Base-by-base conservation (phyloP, 2,797 vertebrate genomes). In the Cynodonichthys magdalenae region DNA sequence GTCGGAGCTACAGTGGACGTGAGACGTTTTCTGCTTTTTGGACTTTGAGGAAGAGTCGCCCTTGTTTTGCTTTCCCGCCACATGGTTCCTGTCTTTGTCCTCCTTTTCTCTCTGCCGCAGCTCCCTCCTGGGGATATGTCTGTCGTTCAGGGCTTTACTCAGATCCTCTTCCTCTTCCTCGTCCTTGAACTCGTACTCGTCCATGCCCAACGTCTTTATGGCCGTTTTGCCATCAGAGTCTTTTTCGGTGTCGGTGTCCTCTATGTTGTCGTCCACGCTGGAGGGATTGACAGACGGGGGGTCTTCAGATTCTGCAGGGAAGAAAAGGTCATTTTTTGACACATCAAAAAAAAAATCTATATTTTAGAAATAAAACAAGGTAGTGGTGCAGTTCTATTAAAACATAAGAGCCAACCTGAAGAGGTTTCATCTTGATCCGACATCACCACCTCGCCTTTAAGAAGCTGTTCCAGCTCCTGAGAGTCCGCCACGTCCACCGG, bases 121-220 rank as follows among this genome's bases (percentile, higher is more conserved):
- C 6, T 98, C 96, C 83, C 95, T 95, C 80, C 96, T 93, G 67
- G 97, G 94, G 83, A 98, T 93, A 82, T 96, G 96, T 53, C 96
- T 92, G 53, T 97, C 95, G n/a, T 97, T 97, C 1, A 97, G 86
- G 74, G 95, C 95, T 91, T 97, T 98, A 86, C 94, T 95, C 36
- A 98, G 88, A 87, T 98, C 95, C 60, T 94, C 91, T 77, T 94
- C 94, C 39, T 96, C 94, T 18, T 96, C 95, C 61, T 99, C 98
- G 5, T 99, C 98, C 89, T 98, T 99, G 88, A 99, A 99, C 80
- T 99, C 98, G 9, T 99, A 99, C 69, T 99, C 97, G 81, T 99
- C 98, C 78, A 98, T 88, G 49, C 95, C 96, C 1, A 95, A 91
- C 1, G 93, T 93, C 79, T 97, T 98, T 3, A 94, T 88, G 0